phyloP scores from a whole-genome alignment of 2,113 vertebrate genomes.

The Copsychus sechellarum region DNA sequence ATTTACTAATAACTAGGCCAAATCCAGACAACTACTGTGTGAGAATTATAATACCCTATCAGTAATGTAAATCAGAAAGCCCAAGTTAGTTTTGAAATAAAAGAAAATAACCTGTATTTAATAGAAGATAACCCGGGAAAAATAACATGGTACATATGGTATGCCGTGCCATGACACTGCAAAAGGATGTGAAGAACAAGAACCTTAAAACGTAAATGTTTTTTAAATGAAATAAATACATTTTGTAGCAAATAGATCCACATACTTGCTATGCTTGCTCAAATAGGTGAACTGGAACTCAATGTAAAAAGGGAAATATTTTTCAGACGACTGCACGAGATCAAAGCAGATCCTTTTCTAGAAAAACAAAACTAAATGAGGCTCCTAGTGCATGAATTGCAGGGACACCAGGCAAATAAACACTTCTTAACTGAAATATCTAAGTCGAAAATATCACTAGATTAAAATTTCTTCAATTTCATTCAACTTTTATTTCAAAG shows the following conservation, averaged over 20 bases:
- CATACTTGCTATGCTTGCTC: not conserved
- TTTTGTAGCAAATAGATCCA: not conserved
- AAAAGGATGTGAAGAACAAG: not conserved
- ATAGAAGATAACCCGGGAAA: not conserved
- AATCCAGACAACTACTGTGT: not conserved
- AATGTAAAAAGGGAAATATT: not conserved
- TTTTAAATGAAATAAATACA: not conserved
- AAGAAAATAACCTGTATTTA: not conserved
- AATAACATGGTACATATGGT: not conserved
- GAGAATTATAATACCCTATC: not conserved
- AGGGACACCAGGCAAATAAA: not conserved
- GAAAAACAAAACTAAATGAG: not conserved
- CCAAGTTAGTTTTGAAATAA: not conserved
- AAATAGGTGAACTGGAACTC: fast-evolving
- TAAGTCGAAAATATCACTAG: not conserved
- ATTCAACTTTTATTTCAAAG: not conserved
- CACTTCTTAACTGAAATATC: not conserved
- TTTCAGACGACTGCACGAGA: not conserved
- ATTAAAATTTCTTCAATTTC: not conserved
- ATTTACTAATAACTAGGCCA: not conserved
- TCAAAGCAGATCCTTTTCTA: not conserved
- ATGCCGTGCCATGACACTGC: not conserved
- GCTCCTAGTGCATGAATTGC: not conserved
- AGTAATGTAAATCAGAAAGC: not conserved
- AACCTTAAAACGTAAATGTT: not conserved